Evolutionary conservation across 2,888 invertebrate genomes (phyloP), one percentile per base, ranked within the genome.

Genomic region (Buathra laborator): DNA sequence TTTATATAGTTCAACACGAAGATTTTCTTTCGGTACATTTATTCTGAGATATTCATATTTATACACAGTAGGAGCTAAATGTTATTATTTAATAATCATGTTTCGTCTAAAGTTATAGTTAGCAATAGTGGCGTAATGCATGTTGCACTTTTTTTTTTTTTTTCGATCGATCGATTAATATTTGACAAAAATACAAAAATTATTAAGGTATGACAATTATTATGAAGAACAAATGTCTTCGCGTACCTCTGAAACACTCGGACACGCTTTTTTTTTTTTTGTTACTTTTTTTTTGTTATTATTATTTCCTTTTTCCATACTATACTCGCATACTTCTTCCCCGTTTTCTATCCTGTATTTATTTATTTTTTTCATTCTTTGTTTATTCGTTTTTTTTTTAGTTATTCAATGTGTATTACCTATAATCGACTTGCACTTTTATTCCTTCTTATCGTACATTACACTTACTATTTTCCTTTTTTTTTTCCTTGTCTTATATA

Each of bases 121-220:
- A 89, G 90, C 90, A 89, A 82, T 91, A 91, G 89, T 92, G 90
- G 89, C 90, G 83, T 88, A 90, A 90, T 92, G 92, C 91, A 90
- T 89, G 86, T 90, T 90, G 91, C 91, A 90, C 90, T 79, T 66
- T 67, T 56, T 78, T 43, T 59, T 80, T 51, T 81, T 71, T 29
- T 66, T 85, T 87, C 87, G 84, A 89, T 90, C 86, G 71, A 87
- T 91, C 87, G 90, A 89, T 92, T 92, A 92, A 92, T 92, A 91
- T 90, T 91, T 92, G 91, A 91, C 90, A 92, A 92, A 92, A 92
- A 92, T 92, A 92, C 91, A 92, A 92, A 92, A 92, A 92, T 92
- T 90, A 92, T 92, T 91, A 92, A 91, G 90, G 87, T 91, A 90
- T 92, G 89, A 89, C 90, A 90, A 90, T 90, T 89, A 89, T 90